Conservation (phyloP, 2,888 invertebrate genomes). For the Diadegma fenestrale region DNA sequence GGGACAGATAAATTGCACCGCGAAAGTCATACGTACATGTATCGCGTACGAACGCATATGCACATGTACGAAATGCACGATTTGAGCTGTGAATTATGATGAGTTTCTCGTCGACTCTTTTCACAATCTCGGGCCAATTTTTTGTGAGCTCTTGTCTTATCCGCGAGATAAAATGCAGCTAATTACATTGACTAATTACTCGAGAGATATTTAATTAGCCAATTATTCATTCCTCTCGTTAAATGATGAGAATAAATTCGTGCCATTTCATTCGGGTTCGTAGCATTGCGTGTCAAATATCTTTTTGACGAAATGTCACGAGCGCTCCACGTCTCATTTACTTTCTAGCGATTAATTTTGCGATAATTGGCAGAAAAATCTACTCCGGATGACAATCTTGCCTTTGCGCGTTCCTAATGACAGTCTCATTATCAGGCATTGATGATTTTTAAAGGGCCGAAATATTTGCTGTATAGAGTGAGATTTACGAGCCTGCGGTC, state of each 20-base stretch:
- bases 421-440: not conserved
- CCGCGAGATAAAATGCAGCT: slow-evolving; percentile 28
- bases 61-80: slow-evolving; percentile 5
- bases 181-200: slow-evolving; percentile 39
- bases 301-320: not conserved
- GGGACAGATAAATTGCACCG: slow-evolving; percentile 31
- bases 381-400: not conserved
- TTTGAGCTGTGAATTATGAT: slow-evolving; percentile 41
- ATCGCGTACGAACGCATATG: not conserved
- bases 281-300: not conserved
- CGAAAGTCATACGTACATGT: slow-evolving; percentile 29
- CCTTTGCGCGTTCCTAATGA: not conserved
- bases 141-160: slow-evolving; percentile 20
- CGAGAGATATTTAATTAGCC: slow-evolving; percentile 18
- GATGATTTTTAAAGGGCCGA: not conserved
- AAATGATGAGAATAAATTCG: slow-evolving; percentile 2
- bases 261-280: not conserved
- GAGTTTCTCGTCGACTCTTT: slow-evolving; percentile 16
- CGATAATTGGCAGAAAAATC: not conserved
- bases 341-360: not conserved
- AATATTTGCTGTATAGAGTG: not conserved
- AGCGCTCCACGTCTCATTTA: not conserved
- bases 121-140: slow-evolving; percentile 32
- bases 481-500: not conserved
- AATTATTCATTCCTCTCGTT: slow-evolving; percentile 20